Base-by-base conservation (phyloP, 2,113 vertebrate species). In the Serinus canaria region DNA sequence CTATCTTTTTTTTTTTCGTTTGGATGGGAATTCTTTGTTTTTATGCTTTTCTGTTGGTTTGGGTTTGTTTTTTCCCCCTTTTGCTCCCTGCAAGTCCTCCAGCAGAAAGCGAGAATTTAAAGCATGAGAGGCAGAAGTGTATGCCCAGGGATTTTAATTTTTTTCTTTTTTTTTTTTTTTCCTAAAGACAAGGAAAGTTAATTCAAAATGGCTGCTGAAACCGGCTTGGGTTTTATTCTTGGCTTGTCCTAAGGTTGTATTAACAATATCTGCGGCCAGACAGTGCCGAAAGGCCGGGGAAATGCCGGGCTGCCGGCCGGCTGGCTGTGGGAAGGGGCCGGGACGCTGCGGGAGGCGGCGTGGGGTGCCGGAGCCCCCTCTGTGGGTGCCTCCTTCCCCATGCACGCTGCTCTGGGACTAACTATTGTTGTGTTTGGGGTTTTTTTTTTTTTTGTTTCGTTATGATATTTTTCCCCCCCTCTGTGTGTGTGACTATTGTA, bases 401-500 rank as follows among this genome's bases (percentile, higher is more conserved):
- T 24, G 8, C 83, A 79, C 3, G 27, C 82, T 41, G 67, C 83
- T 93, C 44, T 22, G 49, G 94, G 93, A 96, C 95, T 97, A 96
- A 96, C 92, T 94, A 67, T 83, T 96, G 78, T 97, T 78, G 92
- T 96, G 86, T 93, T 90, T 49, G 87, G 63, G 24, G 0, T n/a
- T 52, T n/a, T 35, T 46, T 11, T 39, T 24, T 25, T 20, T 37
- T 55, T 69, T 28, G 37, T 84, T 93, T 59, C 58, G n/a, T 88
- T 90, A 58, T 70, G 70, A 69, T 78, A 68, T 63, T 75, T 75
- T 31, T 37, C 15, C 58, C 69, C 63, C 86, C 53, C 83, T 66
- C 64, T 81, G 75, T 83, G 77, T 98, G 96, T 98, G 98, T 98
- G 98, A 98, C 97, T 98, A 70, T 98, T 98, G 97, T 98, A 96